phyloP scores from a whole-genome alignment of 2,797 vertebrate genomes.

The Mus spretus region DNA sequence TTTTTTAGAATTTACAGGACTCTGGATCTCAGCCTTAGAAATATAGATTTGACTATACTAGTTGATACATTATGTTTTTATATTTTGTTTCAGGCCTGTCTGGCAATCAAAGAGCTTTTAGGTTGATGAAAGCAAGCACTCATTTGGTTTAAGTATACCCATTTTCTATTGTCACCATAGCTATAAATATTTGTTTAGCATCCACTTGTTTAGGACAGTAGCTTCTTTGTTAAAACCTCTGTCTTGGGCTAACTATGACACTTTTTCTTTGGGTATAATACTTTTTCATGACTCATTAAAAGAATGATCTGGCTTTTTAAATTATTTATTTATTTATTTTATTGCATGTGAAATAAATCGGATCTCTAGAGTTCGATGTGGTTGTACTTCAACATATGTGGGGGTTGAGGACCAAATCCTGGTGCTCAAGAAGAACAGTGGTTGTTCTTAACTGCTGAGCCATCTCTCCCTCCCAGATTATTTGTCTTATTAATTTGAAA shows the following conservation, averaged over 20 bases:
- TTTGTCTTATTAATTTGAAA: not conserved
- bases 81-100: not conserved
- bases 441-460: not conserved
- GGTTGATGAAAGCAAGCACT: not conserved
- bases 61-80: not conserved
- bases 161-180: not conserved
- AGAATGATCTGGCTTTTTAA: not conserved
- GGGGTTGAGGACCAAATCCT: not conserved
- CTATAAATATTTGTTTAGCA: not conserved
- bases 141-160: not conserved
- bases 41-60: accelerated
- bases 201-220: not conserved
- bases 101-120: not conserved
- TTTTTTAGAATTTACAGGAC: not conserved
- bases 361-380: not conserved
- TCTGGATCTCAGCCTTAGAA: not conserved
- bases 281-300: not conserved
- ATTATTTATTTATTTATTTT: not conserved
- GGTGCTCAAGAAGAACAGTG: not conserved
- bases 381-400: not conserved
- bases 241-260: not conserved
- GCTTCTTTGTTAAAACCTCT: not conserved
- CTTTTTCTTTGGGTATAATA: not conserved
- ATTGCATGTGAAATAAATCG: too few species aligned
- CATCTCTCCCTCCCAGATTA: not conserved